Evolutionary conservation across 2,888 invertebrate species (phyloP).

Genomic region (Pyrocoelia pectoralis): DNA sequence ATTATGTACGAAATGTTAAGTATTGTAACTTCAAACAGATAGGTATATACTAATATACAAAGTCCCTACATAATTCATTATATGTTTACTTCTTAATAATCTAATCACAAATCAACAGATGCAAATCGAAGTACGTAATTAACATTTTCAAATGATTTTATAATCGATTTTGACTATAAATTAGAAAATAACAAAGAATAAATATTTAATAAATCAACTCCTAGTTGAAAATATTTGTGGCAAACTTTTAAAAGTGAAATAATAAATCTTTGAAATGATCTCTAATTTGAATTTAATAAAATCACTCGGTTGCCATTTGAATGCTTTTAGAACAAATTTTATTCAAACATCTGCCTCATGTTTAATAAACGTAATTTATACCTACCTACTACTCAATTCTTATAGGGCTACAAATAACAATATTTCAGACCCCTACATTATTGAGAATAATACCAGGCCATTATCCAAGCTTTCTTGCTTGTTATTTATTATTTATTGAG

Average conservation of each 20-base stretch:
- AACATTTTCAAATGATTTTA: neutral
- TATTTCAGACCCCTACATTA: neutral
- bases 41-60: too few relatives aligned
- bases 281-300: conserved; percentile 7
- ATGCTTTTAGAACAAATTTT: neutral
- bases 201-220: neutral
- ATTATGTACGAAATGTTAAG: too few relatives aligned
- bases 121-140: neutral
- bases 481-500: neutral
- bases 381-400: neutral
- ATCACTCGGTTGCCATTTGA: neutral
- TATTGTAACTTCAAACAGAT: too few relatives aligned
- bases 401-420: neutral
- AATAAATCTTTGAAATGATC: neutral
- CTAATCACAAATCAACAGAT: neutral
- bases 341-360: neutral
- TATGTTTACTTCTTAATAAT: neutral
- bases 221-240: neutral
- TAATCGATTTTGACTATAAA: neutral
- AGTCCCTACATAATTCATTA: too few relatives aligned
- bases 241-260: neutral
- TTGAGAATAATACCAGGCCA: conserved; percentile 1
- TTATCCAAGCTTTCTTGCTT: neutral
- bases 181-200: neutral
- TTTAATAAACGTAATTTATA: neutral